Percentiles rank a stretch among this genome's conserved stretches.
Evolutionary conservation across 2,113 vertebrate species (phyloP).

Genomic region (Galeopterus variegatus): DNA sequence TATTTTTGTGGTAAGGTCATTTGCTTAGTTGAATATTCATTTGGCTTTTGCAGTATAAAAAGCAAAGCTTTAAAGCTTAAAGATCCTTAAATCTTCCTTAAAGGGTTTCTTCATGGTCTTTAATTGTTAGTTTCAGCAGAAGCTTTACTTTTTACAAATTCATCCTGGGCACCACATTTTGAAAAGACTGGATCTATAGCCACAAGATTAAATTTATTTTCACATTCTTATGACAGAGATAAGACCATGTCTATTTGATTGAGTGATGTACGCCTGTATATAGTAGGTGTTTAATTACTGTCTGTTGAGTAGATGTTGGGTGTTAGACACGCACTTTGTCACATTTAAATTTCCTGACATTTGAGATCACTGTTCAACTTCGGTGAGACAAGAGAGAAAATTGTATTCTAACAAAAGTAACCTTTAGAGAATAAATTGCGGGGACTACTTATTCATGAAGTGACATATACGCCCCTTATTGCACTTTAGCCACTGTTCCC

Average conservation of each 20-base stretch:
- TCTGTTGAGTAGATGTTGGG: neutral
- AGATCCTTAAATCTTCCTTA: neutral
- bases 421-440: constrained; percentile 1
- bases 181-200: neutral
- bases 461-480: neutral
- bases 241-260: neutral
- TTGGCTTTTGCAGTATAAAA: neutral
- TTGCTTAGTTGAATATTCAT: constrained; percentile 16
- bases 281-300: neutral
- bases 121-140: neutral
- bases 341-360: constrained; percentile 29
- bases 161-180: neutral
- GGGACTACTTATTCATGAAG: neutral
- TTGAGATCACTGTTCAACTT: constrained; percentile 52
- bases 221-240: neutral
- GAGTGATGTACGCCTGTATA: neutral
- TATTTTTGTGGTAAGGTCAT: neutral
- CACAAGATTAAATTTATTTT: neutral
- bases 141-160: neutral
- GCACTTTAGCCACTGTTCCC: neutral
- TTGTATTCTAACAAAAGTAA: constrained; percentile 42
- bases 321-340: neutral
- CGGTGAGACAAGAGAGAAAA: neutral
- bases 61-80: neutral
- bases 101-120: neutral